These are phyloP conservation scores for Microplitis deprimator DNA, from an alignment of 2,888 invertebrate genomes.

Conservation along the genomic window DNA sequence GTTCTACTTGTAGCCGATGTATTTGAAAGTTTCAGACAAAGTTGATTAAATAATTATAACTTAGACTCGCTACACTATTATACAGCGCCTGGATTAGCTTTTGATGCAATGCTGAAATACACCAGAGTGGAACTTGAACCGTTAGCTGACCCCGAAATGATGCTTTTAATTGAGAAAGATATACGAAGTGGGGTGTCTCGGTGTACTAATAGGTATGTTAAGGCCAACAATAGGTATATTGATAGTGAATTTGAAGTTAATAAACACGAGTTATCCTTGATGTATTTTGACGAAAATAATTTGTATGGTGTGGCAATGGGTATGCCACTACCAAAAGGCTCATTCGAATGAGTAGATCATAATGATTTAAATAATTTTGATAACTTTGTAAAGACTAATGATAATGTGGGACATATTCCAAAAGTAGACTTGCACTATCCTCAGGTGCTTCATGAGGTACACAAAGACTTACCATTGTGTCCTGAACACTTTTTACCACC, in stretches of 20 bases:
- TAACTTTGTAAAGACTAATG: neutral
- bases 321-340: slow-evolving; percentile 52
- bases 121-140: too few relatives aligned
- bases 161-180: neutral
- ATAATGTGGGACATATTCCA: neutral
- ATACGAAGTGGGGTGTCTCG: neutral
- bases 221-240: neutral
- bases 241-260: neutral
- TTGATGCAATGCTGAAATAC: too few relatives aligned
- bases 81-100: too few relatives aligned
- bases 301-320: slow-evolving; percentile 59
- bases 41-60: neutral
- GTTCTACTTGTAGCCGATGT: slow-evolving; percentile 47
- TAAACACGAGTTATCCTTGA: neutral
- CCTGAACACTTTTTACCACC: slow-evolving; percentile 33
- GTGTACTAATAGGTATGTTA: neutral
- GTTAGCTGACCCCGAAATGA: too few relatives aligned
- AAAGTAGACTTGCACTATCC: too few relatives aligned
- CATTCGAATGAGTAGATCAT: slow-evolving; percentile 57
- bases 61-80: slow-evolving; percentile 2
- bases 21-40: slow-evolving; percentile 5
- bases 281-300: slow-evolving; percentile 35
- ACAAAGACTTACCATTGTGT: too few relatives aligned
- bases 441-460: too few relatives aligned
- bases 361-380: slow-evolving; percentile 4